These are phyloP conservation scores for Acipenser oxyrinchus DNA, from an alignment of 2,797 vertebrate genomes.

Conservation along the genomic window DNA sequence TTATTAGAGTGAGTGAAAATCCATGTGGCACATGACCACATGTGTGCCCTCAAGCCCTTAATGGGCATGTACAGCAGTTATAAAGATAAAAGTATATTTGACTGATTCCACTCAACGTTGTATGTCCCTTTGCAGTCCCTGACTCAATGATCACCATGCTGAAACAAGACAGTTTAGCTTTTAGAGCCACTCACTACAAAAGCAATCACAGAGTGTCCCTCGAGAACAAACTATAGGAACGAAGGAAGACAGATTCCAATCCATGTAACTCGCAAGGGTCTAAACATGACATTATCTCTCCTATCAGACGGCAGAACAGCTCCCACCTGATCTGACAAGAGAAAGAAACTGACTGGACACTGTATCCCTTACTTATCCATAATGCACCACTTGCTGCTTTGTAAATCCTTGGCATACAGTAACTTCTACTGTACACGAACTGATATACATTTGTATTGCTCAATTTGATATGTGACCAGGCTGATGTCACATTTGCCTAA, in stretches of 20 bases:
- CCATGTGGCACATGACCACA: too few species aligned
- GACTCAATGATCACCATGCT: neutral
- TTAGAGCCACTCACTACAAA: neutral
- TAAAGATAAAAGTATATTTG: too few species aligned
- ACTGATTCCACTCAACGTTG: too few species aligned
- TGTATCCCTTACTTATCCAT: neutral
- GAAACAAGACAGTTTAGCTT: neutral
- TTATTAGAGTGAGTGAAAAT: too few species aligned
- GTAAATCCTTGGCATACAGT: too few species aligned
- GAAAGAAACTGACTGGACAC: neutral
- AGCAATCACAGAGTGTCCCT: neutral
- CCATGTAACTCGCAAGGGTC: neutral
- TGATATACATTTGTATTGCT: too few species aligned
- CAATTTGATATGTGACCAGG: too few species aligned
- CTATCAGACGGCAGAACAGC: neutral
- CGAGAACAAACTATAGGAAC: neutral
- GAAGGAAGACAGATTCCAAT: neutral
- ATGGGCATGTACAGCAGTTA: too few species aligned
- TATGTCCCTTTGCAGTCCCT: neutral
- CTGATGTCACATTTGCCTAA: too few species aligned
- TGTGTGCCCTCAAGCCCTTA: too few species aligned
- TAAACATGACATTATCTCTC: slow-evolving; percentile 3
- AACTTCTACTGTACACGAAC: too few species aligned
- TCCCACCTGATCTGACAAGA: neutral
- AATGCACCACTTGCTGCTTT: neutral